Evolutionary conservation across 2,113 vertebrate genomes (phyloP).

Genomic region (Nipponia nippon): DNA sequence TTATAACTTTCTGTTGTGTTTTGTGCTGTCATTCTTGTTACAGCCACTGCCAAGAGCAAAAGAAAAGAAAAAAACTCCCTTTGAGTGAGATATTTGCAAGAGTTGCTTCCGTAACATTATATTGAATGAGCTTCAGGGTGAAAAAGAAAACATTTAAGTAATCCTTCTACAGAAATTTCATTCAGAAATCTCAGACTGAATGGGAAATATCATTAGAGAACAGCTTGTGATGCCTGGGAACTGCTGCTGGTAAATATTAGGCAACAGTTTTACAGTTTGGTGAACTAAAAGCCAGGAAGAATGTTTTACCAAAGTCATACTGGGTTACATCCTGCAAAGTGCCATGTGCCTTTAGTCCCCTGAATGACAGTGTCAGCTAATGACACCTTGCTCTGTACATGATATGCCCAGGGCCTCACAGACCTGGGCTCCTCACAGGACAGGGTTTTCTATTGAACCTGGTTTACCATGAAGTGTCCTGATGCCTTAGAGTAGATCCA

Average conservation of each 20-base stretch:
- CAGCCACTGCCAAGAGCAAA: neutral
- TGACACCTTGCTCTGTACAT: neutral
- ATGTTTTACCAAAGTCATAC: neutral
- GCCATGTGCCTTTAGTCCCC: neutral
- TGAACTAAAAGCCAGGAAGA: neutral
- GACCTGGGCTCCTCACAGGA: neutral
- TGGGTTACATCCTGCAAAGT: neutral
- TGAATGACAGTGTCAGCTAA: neutral
- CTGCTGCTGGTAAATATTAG: neutral
- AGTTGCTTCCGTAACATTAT: neutral
- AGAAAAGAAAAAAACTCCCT: neutral
- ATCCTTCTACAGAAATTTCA: neutral
- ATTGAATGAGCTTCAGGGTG: neutral
- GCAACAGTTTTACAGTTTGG: neutral
- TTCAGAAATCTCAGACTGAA: neutral
- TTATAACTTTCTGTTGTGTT: neutral
- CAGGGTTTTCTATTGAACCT: neutral
- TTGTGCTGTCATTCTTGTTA: constrained; percentile 13
- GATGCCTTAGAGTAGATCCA: neutral
- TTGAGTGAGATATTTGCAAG: neutral
- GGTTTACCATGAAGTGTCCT: neutral
- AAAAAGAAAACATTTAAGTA: neutral
- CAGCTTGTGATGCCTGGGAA: neutral
- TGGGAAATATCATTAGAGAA: neutral
- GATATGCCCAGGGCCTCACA: neutral